Conservation (phyloP, 2,888 invertebrate species). For the Lamellibrachia columna region DNA sequence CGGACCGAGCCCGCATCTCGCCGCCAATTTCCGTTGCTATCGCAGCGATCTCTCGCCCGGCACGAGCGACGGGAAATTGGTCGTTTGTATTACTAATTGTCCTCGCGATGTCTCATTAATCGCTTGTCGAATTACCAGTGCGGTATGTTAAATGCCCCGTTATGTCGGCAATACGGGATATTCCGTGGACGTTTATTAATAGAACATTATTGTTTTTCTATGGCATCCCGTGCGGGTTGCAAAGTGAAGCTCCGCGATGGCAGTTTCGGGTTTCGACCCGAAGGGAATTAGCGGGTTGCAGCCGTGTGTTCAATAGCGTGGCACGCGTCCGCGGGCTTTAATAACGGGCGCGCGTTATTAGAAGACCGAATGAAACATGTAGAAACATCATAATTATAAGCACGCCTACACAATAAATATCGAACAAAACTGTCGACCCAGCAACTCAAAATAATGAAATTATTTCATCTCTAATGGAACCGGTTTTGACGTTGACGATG, state of each 20-base stretch:
- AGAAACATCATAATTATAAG: background rate
- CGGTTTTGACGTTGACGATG: background rate
- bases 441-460: background rate
- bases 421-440: background rate
- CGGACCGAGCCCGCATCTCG: background rate
- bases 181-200: background rate
- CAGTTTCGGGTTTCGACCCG: background rate
- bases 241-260: background rate
- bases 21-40: background rate
- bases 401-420: background rate
- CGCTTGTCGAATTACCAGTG: background rate
- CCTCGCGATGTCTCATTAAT: background rate
- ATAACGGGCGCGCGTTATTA: background rate
- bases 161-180: slow-evolving; percentile 5
- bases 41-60: background rate
- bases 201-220: background rate
- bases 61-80: background rate
- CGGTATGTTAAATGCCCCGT: slow-evolving; percentile 7
- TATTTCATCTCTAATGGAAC: background rate
- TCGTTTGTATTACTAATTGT: slow-evolving; percentile 11
- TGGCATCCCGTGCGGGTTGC: background rate
- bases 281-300: background rate
- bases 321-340: background rate
- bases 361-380: background rate
- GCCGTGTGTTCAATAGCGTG: background rate